Conservation (phyloP, 2,888 invertebrate genomes). For the Pterostichus madidus region DNA sequence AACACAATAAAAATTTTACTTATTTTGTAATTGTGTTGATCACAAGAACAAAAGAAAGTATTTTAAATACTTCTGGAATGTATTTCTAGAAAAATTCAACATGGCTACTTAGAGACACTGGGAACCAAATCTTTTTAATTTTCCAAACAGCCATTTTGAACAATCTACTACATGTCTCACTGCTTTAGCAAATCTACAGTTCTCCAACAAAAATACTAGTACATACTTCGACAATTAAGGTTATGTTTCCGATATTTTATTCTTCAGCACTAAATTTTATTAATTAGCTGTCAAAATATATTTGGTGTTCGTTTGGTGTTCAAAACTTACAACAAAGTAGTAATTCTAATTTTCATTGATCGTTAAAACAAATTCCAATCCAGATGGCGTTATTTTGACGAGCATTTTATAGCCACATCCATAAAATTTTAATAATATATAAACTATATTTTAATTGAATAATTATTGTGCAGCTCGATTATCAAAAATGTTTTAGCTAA, state of each 20-base stretch:
- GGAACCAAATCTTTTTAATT: not conserved
- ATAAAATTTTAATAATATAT: too few relatives aligned
- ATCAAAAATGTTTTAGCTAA: too few relatives aligned
- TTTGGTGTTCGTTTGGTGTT: constrained; percentile 43
- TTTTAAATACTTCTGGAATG: constrained; percentile 46
- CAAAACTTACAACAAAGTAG: not conserved
- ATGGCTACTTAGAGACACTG: constrained; percentile 4
- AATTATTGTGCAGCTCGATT: too few relatives aligned
- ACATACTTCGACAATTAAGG: not conserved
- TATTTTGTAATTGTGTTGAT: constrained; percentile 30
- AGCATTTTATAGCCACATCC: too few relatives aligned
- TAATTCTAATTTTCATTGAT: too few relatives aligned
- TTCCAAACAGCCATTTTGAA: constrained; percentile 23
- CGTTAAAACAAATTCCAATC: too few relatives aligned
- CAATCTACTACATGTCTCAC: not conserved
- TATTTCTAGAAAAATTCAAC: constrained; percentile 17
- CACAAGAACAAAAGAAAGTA: constrained; percentile 46
- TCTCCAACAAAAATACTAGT: not conserved
- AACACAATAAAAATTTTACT: constrained; percentile 17
- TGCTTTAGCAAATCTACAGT: constrained; percentile 41
- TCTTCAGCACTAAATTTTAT: not conserved
- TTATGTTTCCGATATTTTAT: not conserved
- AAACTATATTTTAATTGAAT: too few relatives aligned
- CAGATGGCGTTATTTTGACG: too few relatives aligned
- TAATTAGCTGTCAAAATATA: constrained; percentile 31